Evolutionary conservation across 2,113 vertebrate genomes (phyloP), one percentile per base, ranked within the genome.

Genomic region (Zosterops hypoxanthus): DNA sequence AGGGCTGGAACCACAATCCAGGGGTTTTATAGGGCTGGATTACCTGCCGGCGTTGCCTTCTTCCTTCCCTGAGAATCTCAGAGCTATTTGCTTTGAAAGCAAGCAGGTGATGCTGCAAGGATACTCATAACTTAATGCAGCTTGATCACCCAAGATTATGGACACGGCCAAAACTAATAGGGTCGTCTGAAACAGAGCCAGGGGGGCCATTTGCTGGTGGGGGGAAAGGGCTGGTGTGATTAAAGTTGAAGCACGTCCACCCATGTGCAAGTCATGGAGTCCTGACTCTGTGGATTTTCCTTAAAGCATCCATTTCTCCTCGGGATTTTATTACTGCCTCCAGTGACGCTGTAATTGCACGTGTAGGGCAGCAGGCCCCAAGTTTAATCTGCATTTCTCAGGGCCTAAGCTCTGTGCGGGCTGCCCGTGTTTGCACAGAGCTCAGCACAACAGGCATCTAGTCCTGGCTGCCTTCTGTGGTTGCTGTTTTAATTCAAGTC

Each of bases 1-100:
- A 4, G 3, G 64, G 56, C 60, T 80, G 85, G 92, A 91, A 96
- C 94, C 94, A 71, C 95, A 94, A 56, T 23, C 47, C 14, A 0
- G 56, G 76, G 88, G 19, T 88, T 97, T 96, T 96, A 95, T 88
- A 46, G 85, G 46, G 49, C 80, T 56, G 93, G 95, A 94, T 96
- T 96, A 94, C 94, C 90, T 86, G 80, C 56, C 2, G 14, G 50
- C 25, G 1, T 68, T 94, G 64, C 93, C 64, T 61, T 57, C 92
- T 92, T 95, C 92, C 95, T 95, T 75, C 89, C 50, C 52, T 1
- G 78, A 0, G 9, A 82, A 76, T 91, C 91, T 87, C 82, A n/a
- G 69, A 39, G 69, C 41, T 94, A 4, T 82, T 95, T 86, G 68
- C 90, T 96, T 88, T 96, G 82, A 94, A 96, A 95, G 80, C 81